Evolutionary conservation across 2,797 vertebrate genomes (phyloP), one percentile per base, ranked within the genome.

Genomic region (Anguilla megastoma): DNA sequence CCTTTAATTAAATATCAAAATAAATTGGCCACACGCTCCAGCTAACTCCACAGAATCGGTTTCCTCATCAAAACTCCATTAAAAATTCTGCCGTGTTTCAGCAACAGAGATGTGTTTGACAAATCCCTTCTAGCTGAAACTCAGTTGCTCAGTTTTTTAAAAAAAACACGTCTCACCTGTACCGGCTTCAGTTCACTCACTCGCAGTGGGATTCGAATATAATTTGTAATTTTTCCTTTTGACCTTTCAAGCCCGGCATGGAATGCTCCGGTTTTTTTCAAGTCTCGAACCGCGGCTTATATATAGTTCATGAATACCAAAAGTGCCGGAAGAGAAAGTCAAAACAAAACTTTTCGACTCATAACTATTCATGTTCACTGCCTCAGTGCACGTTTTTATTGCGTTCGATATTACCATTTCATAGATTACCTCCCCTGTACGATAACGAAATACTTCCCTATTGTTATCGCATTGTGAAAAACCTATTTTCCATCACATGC

Each of bases 31-130:
- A 10, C n/a, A 27, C 24, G 63, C 71, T 76, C 71, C 71, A 14
- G 12, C 71, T 76, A 76, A 14, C 71, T 76, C 9, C 33, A 76
- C 27, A 76, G 71, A 76, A 76, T 76, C 27, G 2, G 36, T 76
- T 76, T 76, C 27, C 27, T 76, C 12, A 76, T 76, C 71, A 33
- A 76, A 36, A 76, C 14, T 76, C 63, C n/a, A 69, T 69, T 74
- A 74, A 74, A 30, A 74, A 16, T 33, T 30, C 69, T 33, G 30
- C 30, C 8, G 36, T 45, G 16, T 45, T 79, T 79, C 36, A 21
- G 74, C 36, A 36, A 79, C 36, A 45, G 30, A 9, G 27, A 36
- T 76, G 71, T 36, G 71, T 76, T 76, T 27, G 24, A 36, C 69
- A 74, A 36, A 74, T 74, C 33, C 74, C 74, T 45, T 41, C 33